Conservation (phyloP, 2,113 vertebrate genomes). For the Mandrillus leucophaeus region DNA sequence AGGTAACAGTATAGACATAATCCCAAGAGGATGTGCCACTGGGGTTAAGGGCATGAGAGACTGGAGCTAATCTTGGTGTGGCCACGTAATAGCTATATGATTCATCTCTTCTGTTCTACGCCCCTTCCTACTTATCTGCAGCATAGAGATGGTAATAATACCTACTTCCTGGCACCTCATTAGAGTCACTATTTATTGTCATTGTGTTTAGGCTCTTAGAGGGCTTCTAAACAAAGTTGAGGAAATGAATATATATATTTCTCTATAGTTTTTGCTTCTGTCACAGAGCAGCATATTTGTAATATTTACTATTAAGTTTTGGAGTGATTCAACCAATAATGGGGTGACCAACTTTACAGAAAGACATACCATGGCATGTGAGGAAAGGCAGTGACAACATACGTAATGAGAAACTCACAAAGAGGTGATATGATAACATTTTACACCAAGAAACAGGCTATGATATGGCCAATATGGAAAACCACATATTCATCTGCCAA, state of each 20-base stretch:
- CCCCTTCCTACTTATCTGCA: neutral
- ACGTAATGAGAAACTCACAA: neutral
- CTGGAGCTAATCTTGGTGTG: neutral
- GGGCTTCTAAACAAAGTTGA: constrained; percentile 30
- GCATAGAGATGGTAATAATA: neutral
- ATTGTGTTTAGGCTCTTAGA: neutral
- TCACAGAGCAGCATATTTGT: neutral
- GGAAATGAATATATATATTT: neutral
- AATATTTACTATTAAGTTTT: neutral
- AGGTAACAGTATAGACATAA: neutral
- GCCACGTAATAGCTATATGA: neutral
- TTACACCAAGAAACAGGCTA: neutral
- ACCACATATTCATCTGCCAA: neutral
- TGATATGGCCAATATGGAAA: neutral
- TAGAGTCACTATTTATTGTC: neutral
- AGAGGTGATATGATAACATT: neutral
- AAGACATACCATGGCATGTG: neutral
- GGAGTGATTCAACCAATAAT: neutral
- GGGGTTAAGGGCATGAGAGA: neutral
- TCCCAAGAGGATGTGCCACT: neutral
- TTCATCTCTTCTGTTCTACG: neutral
- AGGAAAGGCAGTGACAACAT: neutral
- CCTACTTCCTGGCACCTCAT: neutral
- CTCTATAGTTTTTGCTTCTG: constrained; percentile 25
- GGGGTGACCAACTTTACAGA: neutral